Evolutionary conservation across 1,140 invertebrate species (phyloP), one percentile per base, ranked within the genome.

Genomic region (Drosophila saltans): DNA sequence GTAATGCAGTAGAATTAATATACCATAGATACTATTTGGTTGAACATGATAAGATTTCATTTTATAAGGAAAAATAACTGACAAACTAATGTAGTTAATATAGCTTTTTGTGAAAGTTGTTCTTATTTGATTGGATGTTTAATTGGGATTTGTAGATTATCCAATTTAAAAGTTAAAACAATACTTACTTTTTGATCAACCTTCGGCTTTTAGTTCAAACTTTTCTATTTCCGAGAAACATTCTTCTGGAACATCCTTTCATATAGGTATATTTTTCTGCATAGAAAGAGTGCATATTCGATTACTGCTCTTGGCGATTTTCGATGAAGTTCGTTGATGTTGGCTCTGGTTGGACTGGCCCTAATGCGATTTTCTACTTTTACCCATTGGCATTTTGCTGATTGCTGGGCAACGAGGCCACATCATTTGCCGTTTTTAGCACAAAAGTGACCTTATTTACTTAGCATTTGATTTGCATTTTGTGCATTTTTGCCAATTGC

Each of bases 401-500:
- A 73, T 77, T 66, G 74, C 66, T 66, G 65, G 48, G 60, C 69
- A 79, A 56, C 48, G 68, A 58, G 65, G 70, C 74, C 81, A 84
- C 81, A 88, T 86, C 79, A 83, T 86, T 85, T 78, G 78, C 66
- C 81, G 52, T 58, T 71, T 71, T 60, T 63, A 41, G 74, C 62
- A 66, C 43, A 36, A 55, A 57, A 72, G 76, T 76, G 70, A 72
- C 74, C 66, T 81, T 81, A 81, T 81, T 81, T 81, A 77, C 74
- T 81, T 81, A 76, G 69, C 78, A 81, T 81, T 81, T 81, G 79
- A 81, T 81, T 81, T 81, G 79, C 79, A 81, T 80, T 81, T 80
- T 39, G 56, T 39, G 30, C 48, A 68, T 78, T 74, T 66, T 48
- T 78, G 75, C 39, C 72, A 88, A 88, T 85, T 88, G 69, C 39